Conservation (phyloP, 2,797 vertebrate genomes). For the Triplophysa yarkandensis region DNA sequence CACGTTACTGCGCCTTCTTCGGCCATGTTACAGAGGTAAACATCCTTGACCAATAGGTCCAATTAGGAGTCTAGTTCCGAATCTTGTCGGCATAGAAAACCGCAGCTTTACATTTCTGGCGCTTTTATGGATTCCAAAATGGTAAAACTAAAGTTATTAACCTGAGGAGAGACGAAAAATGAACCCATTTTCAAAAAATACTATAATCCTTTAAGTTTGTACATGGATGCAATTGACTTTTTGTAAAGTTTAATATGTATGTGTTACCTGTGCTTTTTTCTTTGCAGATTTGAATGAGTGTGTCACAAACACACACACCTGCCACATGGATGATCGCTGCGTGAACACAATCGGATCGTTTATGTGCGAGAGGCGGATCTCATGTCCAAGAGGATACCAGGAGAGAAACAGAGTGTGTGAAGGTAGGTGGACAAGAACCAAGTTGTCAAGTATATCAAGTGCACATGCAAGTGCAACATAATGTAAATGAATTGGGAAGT, state of each 20-base stretch:
- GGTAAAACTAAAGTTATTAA: too few species aligned
- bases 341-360: constrained; percentile 88
- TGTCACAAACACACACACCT: constrained; percentile 80
- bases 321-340: constrained; percentile 80
- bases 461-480: neutral
- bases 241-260: neutral
- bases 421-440: constrained; percentile 69
- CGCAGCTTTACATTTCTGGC: too few species aligned
- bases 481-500: neutral
- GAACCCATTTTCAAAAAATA: too few species aligned
- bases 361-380: constrained; percentile 79
- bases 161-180: too few species aligned
- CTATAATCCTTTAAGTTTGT: too few species aligned
- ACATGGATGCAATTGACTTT: too few species aligned
- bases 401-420: constrained; percentile 78
- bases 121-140: too few species aligned
- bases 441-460: neutral
- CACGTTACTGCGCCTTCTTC: too few species aligned
- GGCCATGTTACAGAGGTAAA: too few species aligned
- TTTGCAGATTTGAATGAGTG: constrained; percentile 90
- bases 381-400: constrained; percentile 81
- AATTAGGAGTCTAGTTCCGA: too few species aligned
- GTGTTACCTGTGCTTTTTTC: neutral
- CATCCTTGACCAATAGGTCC: too few species aligned
- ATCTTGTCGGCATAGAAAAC: too few species aligned